Evolutionary conservation across 2,113 vertebrate species (phyloP).

Genomic region (Notothenia rossii): DNA sequence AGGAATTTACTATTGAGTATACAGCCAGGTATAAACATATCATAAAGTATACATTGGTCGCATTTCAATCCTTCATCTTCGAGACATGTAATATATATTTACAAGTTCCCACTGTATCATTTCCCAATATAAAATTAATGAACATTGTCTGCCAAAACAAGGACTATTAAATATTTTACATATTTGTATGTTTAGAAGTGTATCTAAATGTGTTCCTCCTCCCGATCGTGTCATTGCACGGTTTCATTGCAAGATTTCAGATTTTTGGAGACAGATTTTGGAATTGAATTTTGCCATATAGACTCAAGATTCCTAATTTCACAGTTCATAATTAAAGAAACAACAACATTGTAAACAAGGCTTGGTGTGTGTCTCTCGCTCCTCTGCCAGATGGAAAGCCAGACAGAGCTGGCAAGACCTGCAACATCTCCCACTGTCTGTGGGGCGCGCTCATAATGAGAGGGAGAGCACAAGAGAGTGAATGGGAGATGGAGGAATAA

Average conservation of each 20-base stretch:
- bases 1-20: conserved; percentile 5
- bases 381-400: conserved; percentile 67
- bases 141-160: background rate
- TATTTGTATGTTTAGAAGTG: background rate
- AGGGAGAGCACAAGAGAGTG: conserved; percentile 31
- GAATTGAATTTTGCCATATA: background rate
- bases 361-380: conserved; percentile 33
- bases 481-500: conserved; percentile 53
- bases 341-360: conserved; percentile 56
- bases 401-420: conserved; percentile 74
- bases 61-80: background rate
- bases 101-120: background rate
- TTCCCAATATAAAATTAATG: background rate
- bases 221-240: background rate
- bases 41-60: background rate
- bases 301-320: conserved; percentile 25
- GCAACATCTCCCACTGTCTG: conserved; percentile 68
- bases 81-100: background rate
- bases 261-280: background rate
- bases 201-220: background rate
- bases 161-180: conserved; percentile 14
- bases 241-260: background rate
- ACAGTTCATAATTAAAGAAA: conserved; percentile 26
- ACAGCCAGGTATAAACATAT: conserved; percentile 1
- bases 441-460: conserved; percentile 43